Evolutionary conservation across 1,140 invertebrate species (phyloP), one percentile per base, ranked within the genome.

Genomic region (Aculops lycopersici): DNA sequence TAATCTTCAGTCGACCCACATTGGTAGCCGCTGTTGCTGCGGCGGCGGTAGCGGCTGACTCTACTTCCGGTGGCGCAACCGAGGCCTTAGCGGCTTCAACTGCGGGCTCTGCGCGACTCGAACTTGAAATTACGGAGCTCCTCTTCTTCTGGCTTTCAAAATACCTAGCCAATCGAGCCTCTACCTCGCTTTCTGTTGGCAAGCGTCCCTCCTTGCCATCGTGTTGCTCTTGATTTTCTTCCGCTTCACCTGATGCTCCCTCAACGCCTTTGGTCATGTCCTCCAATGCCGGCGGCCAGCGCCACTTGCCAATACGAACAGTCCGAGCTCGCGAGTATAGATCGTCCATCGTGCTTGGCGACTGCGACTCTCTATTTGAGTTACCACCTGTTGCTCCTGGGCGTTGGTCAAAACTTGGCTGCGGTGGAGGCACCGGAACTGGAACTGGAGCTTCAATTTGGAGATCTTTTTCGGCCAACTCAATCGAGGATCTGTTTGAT

Each of bases 271-370:
- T 47, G 2, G 56, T 63, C 1, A 38, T 45, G 1, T 69, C 70
- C 36, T 74, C 74, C 50, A 75, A 72, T 2, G 74, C 76, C 15
- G 84, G 86, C 20, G 84, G 84, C 81, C 84, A 92, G 40, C 81
- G 61, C 75, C 83, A 86, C 61, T 88, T 88, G 8, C 83, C 84
- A 39, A 94, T 88, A 36, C 83, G 60, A 4, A 94, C 81, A 0
- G 83, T 92, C 52, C 86, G 84, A 0, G 83, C 83, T 36, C 83
- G 57, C 1, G 81, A 79, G 46, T 84, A 84, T 0, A 77, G 77
- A 55, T 84, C 78, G 17, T n/a, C n/a, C n/a, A n/a, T n/a, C n/a
- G n/a, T n/a, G n/a, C n/a, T n/a, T n/a, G n/a, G n/a, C n/a, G n/a
- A n/a, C n/a, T n/a, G n/a, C n/a, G n/a, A n/a, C n/a, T n/a, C n/a